These are phyloP conservation scores for Trypoxylus dichotomus DNA, from an alignment of 1,140 invertebrate genomes.

Conservation along the genomic window DNA sequence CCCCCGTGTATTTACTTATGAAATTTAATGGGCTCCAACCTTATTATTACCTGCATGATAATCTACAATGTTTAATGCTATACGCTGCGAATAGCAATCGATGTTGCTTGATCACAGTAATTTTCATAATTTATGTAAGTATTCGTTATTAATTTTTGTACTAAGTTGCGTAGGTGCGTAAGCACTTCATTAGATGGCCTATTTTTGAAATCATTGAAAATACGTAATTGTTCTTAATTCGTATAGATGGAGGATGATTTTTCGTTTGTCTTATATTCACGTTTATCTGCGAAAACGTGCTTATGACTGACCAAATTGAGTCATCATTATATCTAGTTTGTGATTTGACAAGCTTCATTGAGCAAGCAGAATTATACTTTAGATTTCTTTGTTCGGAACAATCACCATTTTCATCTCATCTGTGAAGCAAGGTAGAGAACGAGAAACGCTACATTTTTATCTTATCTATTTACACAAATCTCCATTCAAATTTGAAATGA, in stretches of 20 bases:
- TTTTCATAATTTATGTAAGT: constrained; percentile 34
- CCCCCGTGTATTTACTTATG: constrained; percentile 45
- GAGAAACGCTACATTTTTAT: no score
- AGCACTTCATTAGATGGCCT: constrained; percentile 28
- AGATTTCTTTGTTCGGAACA: neutral
- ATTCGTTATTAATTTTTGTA: constrained; percentile 27
- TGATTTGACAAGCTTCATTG: neutral
- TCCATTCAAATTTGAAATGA: no score
- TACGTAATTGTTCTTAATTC: neutral
- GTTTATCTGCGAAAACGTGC: neutral
- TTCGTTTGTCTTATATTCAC: neutral
- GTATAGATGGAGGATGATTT: neutral
- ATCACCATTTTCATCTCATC: no score
- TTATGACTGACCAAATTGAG: neutral
- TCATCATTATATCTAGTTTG: neutral
- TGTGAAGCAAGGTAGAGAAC: no score
- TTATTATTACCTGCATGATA: constrained; percentile 49
- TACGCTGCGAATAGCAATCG: constrained; percentile 36
- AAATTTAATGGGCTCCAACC: constrained; percentile 48
- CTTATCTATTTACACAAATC: no score
- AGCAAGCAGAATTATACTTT: neutral
- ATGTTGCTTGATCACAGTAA: constrained; percentile 32
- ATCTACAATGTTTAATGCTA: constrained; percentile 44
- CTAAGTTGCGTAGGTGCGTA: constrained; percentile 21
- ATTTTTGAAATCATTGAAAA: constrained; percentile 21